phyloP scores from a whole-genome alignment of 2,113 vertebrate species.

The Rhynchomys soricoides region DNA sequence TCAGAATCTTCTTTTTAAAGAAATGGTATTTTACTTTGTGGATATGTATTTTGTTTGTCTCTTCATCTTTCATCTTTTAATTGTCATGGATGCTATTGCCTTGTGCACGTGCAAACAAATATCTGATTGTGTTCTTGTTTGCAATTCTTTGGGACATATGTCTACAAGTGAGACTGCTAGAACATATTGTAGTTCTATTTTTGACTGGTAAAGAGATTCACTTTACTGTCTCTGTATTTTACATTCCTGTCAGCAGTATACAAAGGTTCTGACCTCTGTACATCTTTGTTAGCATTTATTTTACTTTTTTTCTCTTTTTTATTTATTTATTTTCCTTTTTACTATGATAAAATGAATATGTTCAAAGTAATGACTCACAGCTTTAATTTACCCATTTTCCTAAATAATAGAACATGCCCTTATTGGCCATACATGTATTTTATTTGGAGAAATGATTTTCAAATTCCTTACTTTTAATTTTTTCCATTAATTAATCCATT shows the following conservation, averaged over 20 bases:
- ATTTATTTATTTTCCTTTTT: not conserved
- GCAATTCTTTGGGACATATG: not conserved
- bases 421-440: constrained; percentile 28
- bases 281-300: not conserved
- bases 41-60: not conserved
- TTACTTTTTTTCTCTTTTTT: not conserved
- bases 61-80: not conserved
- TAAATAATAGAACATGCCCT: not conserved
- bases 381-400: constrained; percentile 27
- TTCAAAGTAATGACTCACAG: not conserved
- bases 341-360: not conserved
- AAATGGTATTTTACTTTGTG: not conserved
- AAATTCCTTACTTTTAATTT: not conserved
- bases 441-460: constrained; percentile 29
- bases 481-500: not conserved
- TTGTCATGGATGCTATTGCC: not conserved
- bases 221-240: not conserved
- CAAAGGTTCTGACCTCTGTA: not conserved
- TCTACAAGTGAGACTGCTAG: not conserved
- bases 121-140: not conserved
- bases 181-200: not conserved
- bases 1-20: constrained; percentile 1
- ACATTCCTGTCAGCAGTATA: not conserved
- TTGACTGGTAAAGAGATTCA: not conserved
- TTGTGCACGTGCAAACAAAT: not conserved